Evolutionary conservation across 2,113 vertebrate genomes (phyloP).

Genomic region (Recurvirostra avosetta): DNA sequence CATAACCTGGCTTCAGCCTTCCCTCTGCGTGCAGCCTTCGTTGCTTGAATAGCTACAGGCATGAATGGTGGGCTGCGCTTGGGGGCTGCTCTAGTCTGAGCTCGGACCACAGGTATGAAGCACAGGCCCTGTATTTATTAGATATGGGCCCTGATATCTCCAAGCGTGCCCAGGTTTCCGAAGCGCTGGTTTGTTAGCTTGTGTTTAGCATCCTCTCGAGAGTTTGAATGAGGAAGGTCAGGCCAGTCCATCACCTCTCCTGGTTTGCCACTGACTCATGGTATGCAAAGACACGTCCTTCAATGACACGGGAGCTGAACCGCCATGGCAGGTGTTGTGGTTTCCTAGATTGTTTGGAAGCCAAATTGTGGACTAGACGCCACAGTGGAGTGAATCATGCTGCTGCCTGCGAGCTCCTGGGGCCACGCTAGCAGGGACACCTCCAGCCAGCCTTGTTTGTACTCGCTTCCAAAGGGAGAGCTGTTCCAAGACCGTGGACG

Average conservation of each 20-base stretch:
- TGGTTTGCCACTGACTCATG: not conserved
- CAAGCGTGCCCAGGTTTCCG: not conserved
- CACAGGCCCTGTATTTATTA: not conserved
- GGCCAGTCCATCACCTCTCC: not conserved
- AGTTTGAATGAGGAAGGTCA: not conserved
- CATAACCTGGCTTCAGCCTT: not conserved
- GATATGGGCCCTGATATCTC: not conserved
- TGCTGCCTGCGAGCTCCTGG: not conserved
- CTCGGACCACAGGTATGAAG: fast-evolving
- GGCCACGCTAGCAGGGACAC: not conserved
- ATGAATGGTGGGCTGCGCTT: not conserved
- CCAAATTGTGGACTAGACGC: not conserved
- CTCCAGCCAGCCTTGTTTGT: not conserved
- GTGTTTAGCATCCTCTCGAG: not conserved
- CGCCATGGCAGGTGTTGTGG: not conserved
- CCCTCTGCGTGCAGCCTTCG: not conserved
- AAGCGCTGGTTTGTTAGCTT: not conserved
- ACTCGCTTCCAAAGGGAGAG: not conserved
- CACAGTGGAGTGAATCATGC: not conserved
- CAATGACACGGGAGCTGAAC: not conserved
- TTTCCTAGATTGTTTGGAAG: constrained; percentile 19
- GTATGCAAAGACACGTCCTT: not conserved
- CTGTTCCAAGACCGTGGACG: not conserved
- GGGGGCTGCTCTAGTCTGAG: not conserved
- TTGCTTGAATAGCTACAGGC: not conserved